Percentiles rank a stretch among this genome's conserved stretches.
Evolutionary conservation across 1,140 invertebrate species (phyloP).

Genomic region (Triops longicaudatus): DNA sequence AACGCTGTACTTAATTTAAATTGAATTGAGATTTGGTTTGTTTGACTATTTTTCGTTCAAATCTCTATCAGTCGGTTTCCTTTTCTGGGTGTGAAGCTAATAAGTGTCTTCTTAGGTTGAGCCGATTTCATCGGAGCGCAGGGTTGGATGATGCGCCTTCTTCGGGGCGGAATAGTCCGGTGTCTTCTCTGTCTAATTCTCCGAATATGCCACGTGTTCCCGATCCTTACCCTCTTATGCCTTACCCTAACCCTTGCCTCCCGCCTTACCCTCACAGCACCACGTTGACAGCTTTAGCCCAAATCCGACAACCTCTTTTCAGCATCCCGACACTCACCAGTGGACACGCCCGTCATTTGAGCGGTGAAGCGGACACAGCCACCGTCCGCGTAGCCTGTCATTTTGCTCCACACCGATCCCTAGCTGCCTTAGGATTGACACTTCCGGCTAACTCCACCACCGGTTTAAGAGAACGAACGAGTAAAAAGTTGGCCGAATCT

Average conservation of each 20-base stretch:
- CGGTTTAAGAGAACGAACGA: conserved; percentile 25
- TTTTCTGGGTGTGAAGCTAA: too few species aligned
- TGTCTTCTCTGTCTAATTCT: conserved; percentile 45
- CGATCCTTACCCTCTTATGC: conserved; percentile 49
- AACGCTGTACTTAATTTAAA: too few species aligned
- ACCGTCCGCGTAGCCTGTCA: conserved; percentile 24
- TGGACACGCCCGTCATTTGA: conserved; percentile 30
- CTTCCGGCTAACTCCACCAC: conserved; percentile 19
- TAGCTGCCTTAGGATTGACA: conserved; percentile 23
- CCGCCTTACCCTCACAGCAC: conserved; percentile 81
- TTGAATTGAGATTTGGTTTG: too few species aligned
- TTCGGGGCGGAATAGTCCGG: conserved; percentile 66
- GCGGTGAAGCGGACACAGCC: conserved; percentile 32
- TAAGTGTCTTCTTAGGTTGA: too few species aligned
- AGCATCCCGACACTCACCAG: conserved; percentile 26
- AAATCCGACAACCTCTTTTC: conserved; percentile 64
- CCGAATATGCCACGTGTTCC: conserved; percentile 37
- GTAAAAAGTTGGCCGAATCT: conserved; percentile 56
- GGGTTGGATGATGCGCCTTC: conserved; percentile 60
- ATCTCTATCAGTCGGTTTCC: too few species aligned
- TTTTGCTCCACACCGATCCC: conserved; percentile 31
- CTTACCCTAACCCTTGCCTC: conserved; percentile 76
- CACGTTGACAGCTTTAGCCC: conserved; percentile 66
- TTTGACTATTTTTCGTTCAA: too few species aligned
- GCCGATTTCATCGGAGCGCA: conserved; percentile 89